Base-by-base conservation (phyloP, 2,113 vertebrate species). In the Pterocles burchelli region DNA sequence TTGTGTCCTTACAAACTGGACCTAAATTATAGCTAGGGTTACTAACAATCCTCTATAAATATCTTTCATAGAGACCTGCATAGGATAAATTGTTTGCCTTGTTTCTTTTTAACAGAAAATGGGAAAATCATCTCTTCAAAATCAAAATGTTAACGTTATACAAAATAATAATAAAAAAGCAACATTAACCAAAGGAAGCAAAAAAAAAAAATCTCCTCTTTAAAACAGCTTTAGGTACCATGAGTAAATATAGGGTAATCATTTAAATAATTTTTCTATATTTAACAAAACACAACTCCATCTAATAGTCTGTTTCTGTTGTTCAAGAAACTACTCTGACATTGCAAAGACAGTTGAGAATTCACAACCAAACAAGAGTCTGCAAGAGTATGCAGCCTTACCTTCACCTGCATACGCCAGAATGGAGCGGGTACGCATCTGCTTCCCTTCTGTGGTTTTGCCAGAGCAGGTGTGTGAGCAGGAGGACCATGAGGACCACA, bases 381-480 rank as follows among this genome's bases (percentile, higher is more conserved):
- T 31, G 61, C 17, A 55, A 67, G 82, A 74, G 45, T 1, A 18
- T 2, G n/a, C 2, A 26, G 70, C 36, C 98, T 98, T 98, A 99
- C 99, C 99, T 98, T 99, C 99, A 36, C 99, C 98, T 7, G 99
- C 98, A 34, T 99, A 99, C 0, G 99, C 99, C 96, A 99, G 97
- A 52, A 99, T 96, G 74, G 99, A 99, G 68, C 99, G 98, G 1
- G 99, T 98, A 31, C 99, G 99, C 95, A 98, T 98, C 98, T 99
- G 99, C 87, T 98, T 99, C 43, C 99, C 99, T 97, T 99, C 99
- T 1, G 99, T 98, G 80, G 98, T 99, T 97, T 99, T 99, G 15
- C 99, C 99, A 1, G 99, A 99, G 98, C 99, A 99, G 93, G 99
- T 99, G 97, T 99, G 99, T 1, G 99, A 99, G 96, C 99, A 99